Conservation (phyloP, 2,888 invertebrate species). For the Macaria liturata region DNA sequence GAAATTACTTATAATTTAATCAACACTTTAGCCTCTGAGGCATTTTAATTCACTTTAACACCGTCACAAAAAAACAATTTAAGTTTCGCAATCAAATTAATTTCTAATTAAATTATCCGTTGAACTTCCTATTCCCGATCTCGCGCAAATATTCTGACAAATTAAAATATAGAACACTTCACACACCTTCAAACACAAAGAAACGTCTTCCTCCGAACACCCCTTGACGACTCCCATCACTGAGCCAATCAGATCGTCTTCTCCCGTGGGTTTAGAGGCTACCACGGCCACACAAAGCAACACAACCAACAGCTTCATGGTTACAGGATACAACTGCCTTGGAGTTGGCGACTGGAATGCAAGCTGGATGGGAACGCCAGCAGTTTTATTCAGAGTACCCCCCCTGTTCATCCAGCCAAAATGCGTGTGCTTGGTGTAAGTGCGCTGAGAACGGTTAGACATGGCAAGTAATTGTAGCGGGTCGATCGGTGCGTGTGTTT, state of each 20-base stretch:
- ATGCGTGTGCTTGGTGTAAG: slow-evolving; percentile 46
- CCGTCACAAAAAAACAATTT: no score
- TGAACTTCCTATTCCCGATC: no score
- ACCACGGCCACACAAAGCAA: slow-evolving; percentile 79
- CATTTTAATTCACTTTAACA: no score
- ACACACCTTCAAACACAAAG: slow-evolving; percentile 89
- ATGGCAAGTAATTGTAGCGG: slow-evolving; percentile 33
- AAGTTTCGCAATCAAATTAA: no score
- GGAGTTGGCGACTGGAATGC: slow-evolving; percentile 69
- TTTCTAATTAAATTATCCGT: no score
- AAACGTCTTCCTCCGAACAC: slow-evolving; percentile 87
- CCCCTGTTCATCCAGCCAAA: slow-evolving; percentile 60
- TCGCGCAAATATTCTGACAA: neutral
- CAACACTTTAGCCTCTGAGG: no score
- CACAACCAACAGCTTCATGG: slow-evolving; percentile 75
- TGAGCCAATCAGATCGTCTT: slow-evolving; percentile 82
- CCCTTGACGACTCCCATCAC: slow-evolving; percentile 87
- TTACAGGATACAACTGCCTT: slow-evolving; percentile 31
- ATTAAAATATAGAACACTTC: slow-evolving; percentile 11
- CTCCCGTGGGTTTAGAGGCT: slow-evolving; percentile 72
- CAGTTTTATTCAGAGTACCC: slow-evolving; percentile 75
- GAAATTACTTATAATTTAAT: no score
- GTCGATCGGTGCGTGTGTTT: neutral
- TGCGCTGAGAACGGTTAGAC: slow-evolving; percentile 51
- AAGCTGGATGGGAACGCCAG: slow-evolving; percentile 55